Conservation (phyloP, 1,140 invertebrate genomes). For the Ptiloglossa arizonensis region DNA sequence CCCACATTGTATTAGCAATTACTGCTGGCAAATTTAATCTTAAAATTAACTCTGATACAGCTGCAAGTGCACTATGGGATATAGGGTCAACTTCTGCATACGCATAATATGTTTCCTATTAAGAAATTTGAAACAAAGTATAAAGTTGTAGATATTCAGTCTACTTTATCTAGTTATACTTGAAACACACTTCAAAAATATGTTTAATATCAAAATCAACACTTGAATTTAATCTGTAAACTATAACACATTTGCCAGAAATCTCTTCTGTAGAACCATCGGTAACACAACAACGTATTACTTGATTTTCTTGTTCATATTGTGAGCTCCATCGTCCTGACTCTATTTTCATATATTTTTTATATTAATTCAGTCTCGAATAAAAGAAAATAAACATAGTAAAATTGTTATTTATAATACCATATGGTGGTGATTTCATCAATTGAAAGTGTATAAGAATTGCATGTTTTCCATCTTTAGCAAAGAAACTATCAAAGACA, state of each 20-base stretch:
- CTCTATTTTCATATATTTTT: constrained; percentile 71
- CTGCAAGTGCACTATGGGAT: constrained; percentile 73
- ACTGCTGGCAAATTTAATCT: constrained; percentile 80
- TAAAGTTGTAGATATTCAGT: background rate
- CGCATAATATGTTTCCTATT: constrained; percentile 77
- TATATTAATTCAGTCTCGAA: constrained; percentile 9
- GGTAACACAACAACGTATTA: constrained; percentile 81
- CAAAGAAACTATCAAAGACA: constrained; percentile 82
- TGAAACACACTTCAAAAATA: constrained; percentile 79
- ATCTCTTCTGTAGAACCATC: constrained; percentile 80
- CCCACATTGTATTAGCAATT: constrained; percentile 81
- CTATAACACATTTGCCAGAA: constrained; percentile 82
- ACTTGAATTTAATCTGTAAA: constrained; percentile 81
- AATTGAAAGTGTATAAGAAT: constrained; percentile 83
- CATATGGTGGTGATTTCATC: constrained; percentile 78
- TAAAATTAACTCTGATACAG: constrained; percentile 79
- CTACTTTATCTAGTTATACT: background rate
- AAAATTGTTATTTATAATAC: constrained; percentile 68
- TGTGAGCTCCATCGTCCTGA: constrained; percentile 81
- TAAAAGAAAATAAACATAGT: background rate
- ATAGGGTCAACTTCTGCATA: constrained; percentile 74
- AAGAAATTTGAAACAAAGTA: background rate
- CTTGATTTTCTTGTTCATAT: constrained; percentile 69
- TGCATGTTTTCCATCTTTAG: constrained; percentile 78
- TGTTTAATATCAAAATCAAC: constrained; percentile 81